Percentiles rank a stretch among this genome's conserved stretches.
Conservation (phyloP, 2,797 vertebrate species). For the Peromyscus attwateri region DNA sequence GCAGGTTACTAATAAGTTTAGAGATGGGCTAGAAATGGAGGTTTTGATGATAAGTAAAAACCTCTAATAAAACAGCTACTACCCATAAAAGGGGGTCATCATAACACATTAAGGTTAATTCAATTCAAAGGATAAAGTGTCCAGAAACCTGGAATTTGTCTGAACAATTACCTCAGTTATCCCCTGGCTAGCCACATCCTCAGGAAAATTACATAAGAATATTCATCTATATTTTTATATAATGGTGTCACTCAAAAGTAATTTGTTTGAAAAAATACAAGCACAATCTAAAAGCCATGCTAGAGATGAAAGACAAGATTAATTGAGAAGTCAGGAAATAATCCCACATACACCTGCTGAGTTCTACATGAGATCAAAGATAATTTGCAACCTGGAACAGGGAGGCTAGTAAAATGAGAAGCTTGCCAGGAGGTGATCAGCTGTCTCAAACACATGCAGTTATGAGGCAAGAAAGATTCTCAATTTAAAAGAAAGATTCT, state of each 20-base stretch:
- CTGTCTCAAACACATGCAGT: not conserved
- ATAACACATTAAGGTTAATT: not conserved
- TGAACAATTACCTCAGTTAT: not conserved
- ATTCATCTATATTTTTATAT: not conserved
- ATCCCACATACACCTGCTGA: not conserved
- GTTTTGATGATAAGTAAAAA: not conserved
- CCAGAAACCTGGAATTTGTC: not conserved
- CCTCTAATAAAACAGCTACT: not conserved
- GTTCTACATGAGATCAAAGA: conserved; percentile 34
- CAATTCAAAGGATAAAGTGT: not conserved
- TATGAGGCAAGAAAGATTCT: not conserved
- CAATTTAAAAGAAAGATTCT: not conserved
- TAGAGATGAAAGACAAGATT: conserved; percentile 6
- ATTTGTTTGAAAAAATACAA: not conserved
- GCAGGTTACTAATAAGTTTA: not conserved
- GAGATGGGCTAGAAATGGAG: not conserved
- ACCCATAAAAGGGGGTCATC: not conserved
- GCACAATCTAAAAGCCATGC: not conserved
- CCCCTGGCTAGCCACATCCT: not conserved
- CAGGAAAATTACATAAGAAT: not conserved
- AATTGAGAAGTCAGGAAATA: not conserved
- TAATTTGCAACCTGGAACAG: conserved; percentile 31
- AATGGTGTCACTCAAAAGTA: not conserved
- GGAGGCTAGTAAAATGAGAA: not conserved
- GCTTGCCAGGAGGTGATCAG: not conserved